Evolutionary conservation across 2,113 vertebrate species (phyloP), one percentile per base, ranked within the genome.

Genomic region (Nematolebias whitei): DNA sequence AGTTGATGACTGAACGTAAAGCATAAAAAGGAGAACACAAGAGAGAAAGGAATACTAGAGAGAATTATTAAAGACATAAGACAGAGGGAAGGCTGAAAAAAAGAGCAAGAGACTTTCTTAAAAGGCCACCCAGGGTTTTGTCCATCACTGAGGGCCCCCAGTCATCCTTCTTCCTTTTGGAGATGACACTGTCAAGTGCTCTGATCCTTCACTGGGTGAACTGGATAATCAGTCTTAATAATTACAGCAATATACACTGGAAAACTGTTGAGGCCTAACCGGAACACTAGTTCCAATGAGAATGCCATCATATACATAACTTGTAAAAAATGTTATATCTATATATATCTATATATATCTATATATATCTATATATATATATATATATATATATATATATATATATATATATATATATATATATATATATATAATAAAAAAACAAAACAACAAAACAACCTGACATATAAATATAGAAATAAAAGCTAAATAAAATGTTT

Each of bases 191-290:
- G 84, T 87, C 85, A 89, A 90, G 86, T 86, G 85, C 78, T 87
- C 80, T 53, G 74, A 87, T 74, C 87, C 85, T 77, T 89, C 83
- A 79, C 85, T 76, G 83, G 69, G 80, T 76, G 86, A 85, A 74
- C 73, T 77, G 87, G 86, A 91, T 91, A 89, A 92, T 89, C 88
- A 81, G 83, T 88, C 85, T 86, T 89, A 88, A 90, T 93, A 89
- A 90, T 93, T 91, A 91, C 90, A 88, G 63, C 64, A 82, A 87
- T 82, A 86, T 90, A 92, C 88, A 78, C 67, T 26, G 68, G 74
- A 89, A 85, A 76, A 74, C 82, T 59, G 52, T 85, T 62, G 73
- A 80, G 72, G n/a, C 82, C 68, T 71, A 53, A 49, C 68, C 82
- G 75, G 82, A 76, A 45, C 60, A 65, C 39, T 70, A 72, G 53